These are phyloP conservation scores for Lobophora halterata DNA, from an alignment of 2,888 invertebrate genomes.

Conservation along the genomic window DNA sequence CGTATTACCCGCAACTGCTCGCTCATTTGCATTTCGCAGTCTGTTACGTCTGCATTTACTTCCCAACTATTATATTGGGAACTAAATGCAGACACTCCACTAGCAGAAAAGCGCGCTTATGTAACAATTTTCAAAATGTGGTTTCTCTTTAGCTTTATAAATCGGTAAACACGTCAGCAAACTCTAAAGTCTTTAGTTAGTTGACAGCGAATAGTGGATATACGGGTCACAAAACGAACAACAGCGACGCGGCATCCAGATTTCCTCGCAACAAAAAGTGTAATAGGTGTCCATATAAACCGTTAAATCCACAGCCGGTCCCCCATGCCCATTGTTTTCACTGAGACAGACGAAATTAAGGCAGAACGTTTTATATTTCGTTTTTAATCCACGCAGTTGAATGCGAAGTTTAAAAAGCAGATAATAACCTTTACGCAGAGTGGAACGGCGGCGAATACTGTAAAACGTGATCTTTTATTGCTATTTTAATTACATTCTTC, in stretches of 20 bases:
- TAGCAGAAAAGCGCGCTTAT: background rate
- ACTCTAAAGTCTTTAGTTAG: slow-evolving; percentile 3
- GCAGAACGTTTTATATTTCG: slow-evolving; percentile 62
- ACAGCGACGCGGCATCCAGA: slow-evolving; percentile 19
- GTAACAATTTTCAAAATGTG: background rate
- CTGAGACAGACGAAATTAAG: slow-evolving; percentile 64
- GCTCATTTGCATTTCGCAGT: slow-evolving; percentile 60
- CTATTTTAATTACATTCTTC: slow-evolving; percentile 72
- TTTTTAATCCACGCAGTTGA: slow-evolving; percentile 66
- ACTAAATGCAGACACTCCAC: too few species aligned
- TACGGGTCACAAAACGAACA: slow-evolving; percentile 26
- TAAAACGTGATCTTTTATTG: slow-evolving; percentile 68
- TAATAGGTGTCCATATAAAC: slow-evolving; percentile 39
- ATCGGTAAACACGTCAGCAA: too few species aligned
- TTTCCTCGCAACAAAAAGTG: slow-evolving; percentile 29
- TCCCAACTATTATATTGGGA: slow-evolving; percentile 30
- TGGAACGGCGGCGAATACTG: slow-evolving; percentile 58
- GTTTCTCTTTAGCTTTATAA: background rate
- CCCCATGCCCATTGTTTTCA: slow-evolving; percentile 57
- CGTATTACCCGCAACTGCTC: slow-evolving; percentile 48
- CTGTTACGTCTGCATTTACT: slow-evolving; percentile 45
- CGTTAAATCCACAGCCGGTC: slow-evolving; percentile 46
- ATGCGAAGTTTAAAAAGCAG: slow-evolving; percentile 69
- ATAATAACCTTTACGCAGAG: slow-evolving; percentile 65
- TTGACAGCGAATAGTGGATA: slow-evolving; percentile 19